Percentiles rank a stretch among this genome's conserved stretches.
These are phyloP conservation scores for Siniperca obscura DNA, from an alignment of 2,797 vertebrate species.

Conservation along the genomic window DNA sequence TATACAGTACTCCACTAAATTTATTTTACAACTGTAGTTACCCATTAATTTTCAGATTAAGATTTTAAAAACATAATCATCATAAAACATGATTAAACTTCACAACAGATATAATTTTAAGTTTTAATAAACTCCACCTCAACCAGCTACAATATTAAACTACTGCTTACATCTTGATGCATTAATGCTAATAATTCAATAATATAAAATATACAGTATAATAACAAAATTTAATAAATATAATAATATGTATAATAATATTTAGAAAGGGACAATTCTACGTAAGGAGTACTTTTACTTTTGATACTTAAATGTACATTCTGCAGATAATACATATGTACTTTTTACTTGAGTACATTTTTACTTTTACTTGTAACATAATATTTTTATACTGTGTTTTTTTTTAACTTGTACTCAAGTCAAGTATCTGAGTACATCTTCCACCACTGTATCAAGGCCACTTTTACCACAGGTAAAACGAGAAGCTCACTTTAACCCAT, in stretches of 20 bases:
- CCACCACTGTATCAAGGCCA: not conserved
- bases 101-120: not conserved
- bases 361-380: not conserved
- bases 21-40: not conserved
- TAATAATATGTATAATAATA: not conserved
- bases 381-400: not conserved
- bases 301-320: not conserved
- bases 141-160: not conserved
- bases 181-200: not conserved
- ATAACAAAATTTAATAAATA: not conserved
- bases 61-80: not conserved
- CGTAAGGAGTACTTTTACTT: not conserved
- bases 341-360: not conserved
- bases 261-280: not conserved
- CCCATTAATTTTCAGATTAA: not conserved
- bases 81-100: not conserved
- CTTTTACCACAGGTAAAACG: not conserved
- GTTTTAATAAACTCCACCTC: not conserved
- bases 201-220: not conserved
- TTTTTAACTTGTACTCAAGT: not conserved
- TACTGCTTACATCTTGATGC: not conserved
- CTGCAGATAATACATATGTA: not conserved
- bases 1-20: not conserved
- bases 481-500: not conserved
- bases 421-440: not conserved